phyloP scores from a whole-genome alignment of 2,113 vertebrate species.

The Ceuthmochares aereus region DNA sequence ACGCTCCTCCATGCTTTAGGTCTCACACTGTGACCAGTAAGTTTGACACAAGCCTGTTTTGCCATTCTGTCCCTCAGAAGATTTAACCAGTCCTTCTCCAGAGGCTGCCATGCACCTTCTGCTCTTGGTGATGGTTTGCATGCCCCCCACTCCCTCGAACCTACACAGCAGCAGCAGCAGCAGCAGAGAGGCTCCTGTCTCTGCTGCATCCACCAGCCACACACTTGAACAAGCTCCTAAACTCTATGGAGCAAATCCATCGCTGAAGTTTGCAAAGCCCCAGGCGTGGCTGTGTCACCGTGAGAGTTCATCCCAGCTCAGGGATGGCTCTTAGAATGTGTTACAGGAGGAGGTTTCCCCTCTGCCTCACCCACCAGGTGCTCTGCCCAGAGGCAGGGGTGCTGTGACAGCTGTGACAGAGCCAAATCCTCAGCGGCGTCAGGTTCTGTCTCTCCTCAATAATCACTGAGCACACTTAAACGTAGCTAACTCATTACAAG shows the following conservation, averaged over 20 bases:
- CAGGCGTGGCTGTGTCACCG: neutral
- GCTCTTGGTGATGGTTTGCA: neutral
- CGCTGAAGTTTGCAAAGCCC: neutral
- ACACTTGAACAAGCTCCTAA: neutral
- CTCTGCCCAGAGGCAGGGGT: neutral
- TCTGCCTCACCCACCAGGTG: neutral
- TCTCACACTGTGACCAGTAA: neutral
- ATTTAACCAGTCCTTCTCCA: neutral
- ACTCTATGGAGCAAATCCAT: accelerated
- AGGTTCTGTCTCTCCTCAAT: neutral
- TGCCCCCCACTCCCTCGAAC: no score
- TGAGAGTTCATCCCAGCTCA: neutral
- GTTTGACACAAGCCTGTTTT: neutral
- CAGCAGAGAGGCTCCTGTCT: neutral
- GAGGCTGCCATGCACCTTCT: neutral
- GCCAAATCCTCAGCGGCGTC: neutral
- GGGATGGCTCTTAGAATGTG: neutral
- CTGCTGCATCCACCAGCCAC: neutral
- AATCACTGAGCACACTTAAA: neutral
- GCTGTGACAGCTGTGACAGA: neutral
- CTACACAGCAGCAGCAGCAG: neutral
- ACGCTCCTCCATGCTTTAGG: neutral
- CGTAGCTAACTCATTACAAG: neutral
- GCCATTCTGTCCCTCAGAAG: neutral
- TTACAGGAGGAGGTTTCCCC: neutral